Percentiles rank a stretch among this genome's conserved stretches.
These are phyloP conservation scores for Lophochroa leadbeateri DNA, from an alignment of 2,113 vertebrate genomes.

Conservation along the genomic window DNA sequence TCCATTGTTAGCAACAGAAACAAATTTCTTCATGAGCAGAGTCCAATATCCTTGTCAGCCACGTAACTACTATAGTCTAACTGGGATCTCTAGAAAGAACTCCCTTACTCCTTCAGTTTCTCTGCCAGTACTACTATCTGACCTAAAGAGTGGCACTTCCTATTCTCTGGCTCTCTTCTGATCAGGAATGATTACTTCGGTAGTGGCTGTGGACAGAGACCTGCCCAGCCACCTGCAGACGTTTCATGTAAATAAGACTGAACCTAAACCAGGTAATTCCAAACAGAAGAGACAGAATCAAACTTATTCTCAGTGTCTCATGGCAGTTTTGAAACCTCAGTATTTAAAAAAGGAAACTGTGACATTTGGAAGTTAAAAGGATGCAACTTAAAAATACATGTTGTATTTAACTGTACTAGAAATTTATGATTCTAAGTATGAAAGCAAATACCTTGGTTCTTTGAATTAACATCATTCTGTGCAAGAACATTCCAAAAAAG, in stretches of 20 bases:
- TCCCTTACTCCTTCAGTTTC: neutral
- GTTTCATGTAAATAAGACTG: neutral
- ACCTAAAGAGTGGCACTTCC: neutral
- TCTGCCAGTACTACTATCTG: neutral
- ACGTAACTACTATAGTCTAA: neutral
- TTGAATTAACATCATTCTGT: neutral
- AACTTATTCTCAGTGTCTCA: neutral
- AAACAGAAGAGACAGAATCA: neutral
- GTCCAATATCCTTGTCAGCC: neutral
- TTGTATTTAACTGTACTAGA: neutral
- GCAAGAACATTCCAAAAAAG: neutral
- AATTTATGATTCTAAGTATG: neutral
- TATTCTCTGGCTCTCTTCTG: neutral
- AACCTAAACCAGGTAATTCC: neutral
- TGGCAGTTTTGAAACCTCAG: neutral
- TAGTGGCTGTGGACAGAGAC: neutral
- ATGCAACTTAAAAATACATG: neutral
- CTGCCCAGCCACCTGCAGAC: neutral
- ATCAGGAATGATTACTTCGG: neutral
- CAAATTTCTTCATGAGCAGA: neutral
- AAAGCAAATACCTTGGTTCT: neutral
- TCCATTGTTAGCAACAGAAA: rapidly evolving
- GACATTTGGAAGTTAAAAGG: neutral
- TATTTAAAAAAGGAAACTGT: neutral
- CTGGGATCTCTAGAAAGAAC: neutral